Conservation (phyloP, 2,113 vertebrate species). For the Perognathus longimembris region DNA sequence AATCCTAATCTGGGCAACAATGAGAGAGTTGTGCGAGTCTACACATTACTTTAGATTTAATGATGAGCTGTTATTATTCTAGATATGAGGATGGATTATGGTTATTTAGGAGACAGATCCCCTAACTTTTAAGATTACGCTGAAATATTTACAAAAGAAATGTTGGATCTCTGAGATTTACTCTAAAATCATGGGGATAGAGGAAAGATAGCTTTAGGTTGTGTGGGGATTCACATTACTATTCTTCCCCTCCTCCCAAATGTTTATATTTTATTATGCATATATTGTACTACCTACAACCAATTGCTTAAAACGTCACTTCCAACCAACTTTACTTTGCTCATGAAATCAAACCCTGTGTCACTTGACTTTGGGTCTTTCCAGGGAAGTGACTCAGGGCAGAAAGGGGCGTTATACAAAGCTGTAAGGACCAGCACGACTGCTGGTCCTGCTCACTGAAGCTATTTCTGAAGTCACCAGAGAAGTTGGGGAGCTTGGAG, state of each 20-base stretch:
- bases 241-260: neutral
- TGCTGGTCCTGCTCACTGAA: neutral
- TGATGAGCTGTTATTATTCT: neutral
- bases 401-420: neutral
- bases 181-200: neutral
- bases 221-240: neutral
- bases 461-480: neutral
- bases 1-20: conserved; percentile 34
- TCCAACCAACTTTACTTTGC: neutral
- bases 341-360: neutral
- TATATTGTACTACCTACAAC: neutral
- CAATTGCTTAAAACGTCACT: neutral
- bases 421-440: neutral
- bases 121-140: neutral
- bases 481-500: neutral
- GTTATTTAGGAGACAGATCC: neutral
- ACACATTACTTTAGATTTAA: neutral
- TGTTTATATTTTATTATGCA: neutral
- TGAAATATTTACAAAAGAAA: conserved; percentile 44
- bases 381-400: neutral
- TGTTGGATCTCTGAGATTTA: conserved; percentile 16
- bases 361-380: neutral
- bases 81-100: neutral
- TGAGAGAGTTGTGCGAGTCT: neutral
- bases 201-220: neutral